Base-by-base conservation (phyloP, 2,888 invertebrate species). In the Leistus spinibarbis region DNA sequence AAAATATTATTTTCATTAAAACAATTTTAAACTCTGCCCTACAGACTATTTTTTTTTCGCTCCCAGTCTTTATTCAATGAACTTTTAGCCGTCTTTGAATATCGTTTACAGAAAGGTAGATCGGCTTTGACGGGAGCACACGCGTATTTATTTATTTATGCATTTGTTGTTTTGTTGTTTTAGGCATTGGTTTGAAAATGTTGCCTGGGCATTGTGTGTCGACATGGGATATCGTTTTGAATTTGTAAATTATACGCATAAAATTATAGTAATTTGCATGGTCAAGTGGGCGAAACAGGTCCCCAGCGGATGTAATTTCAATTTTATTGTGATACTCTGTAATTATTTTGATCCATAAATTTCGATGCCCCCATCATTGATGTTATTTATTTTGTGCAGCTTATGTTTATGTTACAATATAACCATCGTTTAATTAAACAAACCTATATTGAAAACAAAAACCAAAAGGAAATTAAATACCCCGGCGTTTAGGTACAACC, bases 211-310 rank as follows among this genome's bases (percentile, higher is more conserved):
- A 40, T 66, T 17, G 24, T 65, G 71, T 73, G 73, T 73, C 53
- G 60, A 67, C 67, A 67, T 67, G 67, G 66, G 73, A 57, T 67
- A 67, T 73, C 73, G 67, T 73, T 67, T 73, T 67, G 73, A 73
- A 71, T 71, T 71, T 71, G 71, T 71, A 71, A 73, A 73, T 73
- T 73, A 73, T 67, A 73, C 73, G 73, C 73, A 73, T 73, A 73
- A 73, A 73, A 73, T 73, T 73, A 73, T 73, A 73, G 73, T 73
- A 67, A 73, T 73, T 73, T 73, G 73, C 73, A 73, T 73, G 73
- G 66, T 27, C 73, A 73, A 73, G 73, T 73, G 73, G 73, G 73
- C 73, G 73, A 73, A 73, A 60, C 73, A 60, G 73, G 73, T 73
- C 73, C 40, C 27, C 73, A 73, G 67, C 73, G 73, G 73, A 73